Evolutionary conservation across 2,888 invertebrate species (phyloP).

Genomic region (Nebria salina): DNA sequence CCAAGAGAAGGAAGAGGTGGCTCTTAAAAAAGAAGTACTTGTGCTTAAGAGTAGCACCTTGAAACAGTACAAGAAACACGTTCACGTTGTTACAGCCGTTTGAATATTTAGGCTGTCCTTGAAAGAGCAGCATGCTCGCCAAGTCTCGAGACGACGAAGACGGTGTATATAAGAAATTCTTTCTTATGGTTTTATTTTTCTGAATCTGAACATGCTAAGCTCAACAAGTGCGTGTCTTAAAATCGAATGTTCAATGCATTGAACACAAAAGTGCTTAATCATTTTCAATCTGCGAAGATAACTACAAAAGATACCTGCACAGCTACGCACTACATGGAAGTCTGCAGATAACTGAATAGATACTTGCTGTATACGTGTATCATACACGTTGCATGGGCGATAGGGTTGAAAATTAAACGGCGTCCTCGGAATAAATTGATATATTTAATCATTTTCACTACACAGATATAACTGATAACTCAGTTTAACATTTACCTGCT

Average conservation of each 20-base stretch:
- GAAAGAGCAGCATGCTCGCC: slow-evolving; percentile 29
- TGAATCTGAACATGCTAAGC: slow-evolving; percentile 29
- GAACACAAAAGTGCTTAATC: not conserved
- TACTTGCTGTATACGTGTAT: not conserved
- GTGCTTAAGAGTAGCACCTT: slow-evolving; percentile 14
- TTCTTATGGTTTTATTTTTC: slow-evolving; percentile 11
- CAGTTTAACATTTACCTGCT: too few species aligned
- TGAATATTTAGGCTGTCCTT: slow-evolving; percentile 46
- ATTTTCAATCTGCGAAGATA: not conserved
- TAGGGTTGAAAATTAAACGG: not conserved
- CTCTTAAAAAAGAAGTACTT: slow-evolving; percentile 15
- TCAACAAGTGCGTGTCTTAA: slow-evolving; percentile 4
- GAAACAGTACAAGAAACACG: slow-evolving; percentile 5
- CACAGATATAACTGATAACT: not conserved
- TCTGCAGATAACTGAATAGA: not conserved
- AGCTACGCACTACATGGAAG: not conserved
- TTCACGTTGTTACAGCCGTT: slow-evolving; percentile 17
- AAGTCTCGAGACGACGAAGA: slow-evolving; percentile 24
- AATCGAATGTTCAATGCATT: slow-evolving; percentile 1
- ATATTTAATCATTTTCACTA: not conserved
- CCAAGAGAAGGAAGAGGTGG: slow-evolving; percentile 11
- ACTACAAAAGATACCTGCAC: not conserved
- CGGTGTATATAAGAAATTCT: slow-evolving; percentile 15
- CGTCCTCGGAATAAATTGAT: not conserved
- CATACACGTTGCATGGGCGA: not conserved